Conservation (phyloP, 2,888 invertebrate genomes). For the Hetaerina titia region DNA sequence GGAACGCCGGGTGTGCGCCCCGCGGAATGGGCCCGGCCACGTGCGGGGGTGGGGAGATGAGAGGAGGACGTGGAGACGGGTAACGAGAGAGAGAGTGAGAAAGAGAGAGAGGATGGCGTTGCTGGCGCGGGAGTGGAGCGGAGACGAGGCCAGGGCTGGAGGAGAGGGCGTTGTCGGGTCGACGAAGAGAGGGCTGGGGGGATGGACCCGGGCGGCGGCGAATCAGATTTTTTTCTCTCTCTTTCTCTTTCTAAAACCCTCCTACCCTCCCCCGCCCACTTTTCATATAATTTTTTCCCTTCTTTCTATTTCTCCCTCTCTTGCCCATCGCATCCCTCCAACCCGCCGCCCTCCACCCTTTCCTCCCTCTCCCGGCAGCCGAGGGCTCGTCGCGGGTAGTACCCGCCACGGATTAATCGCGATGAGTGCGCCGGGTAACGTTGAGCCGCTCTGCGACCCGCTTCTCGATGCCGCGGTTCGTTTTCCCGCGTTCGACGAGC, state of each 20-base stretch:
- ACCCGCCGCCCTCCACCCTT: conserved; percentile 9
- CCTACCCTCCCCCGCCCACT: not conserved
- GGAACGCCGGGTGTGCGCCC: not conserved
- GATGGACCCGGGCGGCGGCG: no score
- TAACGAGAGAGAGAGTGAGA: not conserved
- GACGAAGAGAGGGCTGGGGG: no score
- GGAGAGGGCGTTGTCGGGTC: no score
- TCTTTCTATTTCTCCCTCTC: conserved; percentile 55
- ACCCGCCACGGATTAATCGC: no score
- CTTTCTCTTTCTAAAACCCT: conserved; percentile 57
- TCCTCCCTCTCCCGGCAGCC: not conserved
- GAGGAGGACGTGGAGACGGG: not conserved
- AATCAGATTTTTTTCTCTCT: no score
- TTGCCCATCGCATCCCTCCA: conserved; percentile 68
- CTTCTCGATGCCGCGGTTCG: not conserved
- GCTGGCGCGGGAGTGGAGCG: no score
- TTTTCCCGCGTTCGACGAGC: not conserved
- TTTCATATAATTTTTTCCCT: conserved; percentile 66
- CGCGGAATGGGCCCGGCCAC: conserved; percentile 9
- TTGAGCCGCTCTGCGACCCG: no score
- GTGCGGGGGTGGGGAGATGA: conserved; percentile 10
- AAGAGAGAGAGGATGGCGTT: no score
- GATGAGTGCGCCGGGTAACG: no score
- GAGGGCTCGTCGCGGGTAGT: no score
- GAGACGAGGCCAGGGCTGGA: no score